phyloP scores from a whole-genome alignment of 1,140 invertebrate species.

The Drosophila ercepeae region DNA sequence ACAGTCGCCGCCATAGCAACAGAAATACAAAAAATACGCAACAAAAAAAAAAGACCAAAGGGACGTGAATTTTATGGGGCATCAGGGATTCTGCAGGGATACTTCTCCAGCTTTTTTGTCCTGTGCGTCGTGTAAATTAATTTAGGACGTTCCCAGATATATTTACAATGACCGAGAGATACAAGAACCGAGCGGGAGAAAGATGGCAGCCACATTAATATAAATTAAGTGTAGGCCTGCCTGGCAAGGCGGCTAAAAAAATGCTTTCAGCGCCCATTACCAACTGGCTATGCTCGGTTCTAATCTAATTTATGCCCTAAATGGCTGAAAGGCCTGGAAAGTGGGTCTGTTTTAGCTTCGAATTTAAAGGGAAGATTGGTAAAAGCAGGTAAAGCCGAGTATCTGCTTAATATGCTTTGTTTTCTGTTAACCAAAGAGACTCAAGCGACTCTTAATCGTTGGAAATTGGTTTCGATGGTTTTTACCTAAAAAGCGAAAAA shows the following conservation, averaged over 20 bases:
- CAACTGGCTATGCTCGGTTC: slow-evolving; percentile 47
- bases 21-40: slow-evolving; percentile 10
- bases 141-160: slow-evolving; percentile 40
- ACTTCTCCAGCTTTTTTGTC: slow-evolving; percentile 29
- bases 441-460: slow-evolving; percentile 2
- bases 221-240: slow-evolving; percentile 73
- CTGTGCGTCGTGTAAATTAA: slow-evolving; percentile 69
- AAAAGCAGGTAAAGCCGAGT: neutral
- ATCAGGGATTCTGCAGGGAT: slow-evolving; percentile 59
- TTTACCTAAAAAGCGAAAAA: slow-evolving; percentile 23
- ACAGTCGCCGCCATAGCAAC: slow-evolving; percentile 13
- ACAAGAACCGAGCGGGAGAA: neutral
- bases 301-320: slow-evolving; percentile 75
- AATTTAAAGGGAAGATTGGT: slow-evolving; percentile 5
- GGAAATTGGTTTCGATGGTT: slow-evolving; percentile 18
- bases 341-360: slow-evolving; percentile 3
- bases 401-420: too few species aligned
- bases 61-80: slow-evolving; percentile 57
- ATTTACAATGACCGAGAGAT: slow-evolving; percentile 17
- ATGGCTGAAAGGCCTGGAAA: slow-evolving; percentile 27
- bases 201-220: slow-evolving; percentile 67
- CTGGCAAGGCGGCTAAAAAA: slow-evolving; percentile 48
- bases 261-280: slow-evolving; percentile 68
- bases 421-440: slow-evolving; percentile 12
- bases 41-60: slow-evolving; percentile 17